A percentile compares a stretch with the other conserved stretches of the same genome.
phyloP scores from a whole-genome alignment of 2,888 invertebrate genomes.

The Lydus trimaculatus region DNA sequence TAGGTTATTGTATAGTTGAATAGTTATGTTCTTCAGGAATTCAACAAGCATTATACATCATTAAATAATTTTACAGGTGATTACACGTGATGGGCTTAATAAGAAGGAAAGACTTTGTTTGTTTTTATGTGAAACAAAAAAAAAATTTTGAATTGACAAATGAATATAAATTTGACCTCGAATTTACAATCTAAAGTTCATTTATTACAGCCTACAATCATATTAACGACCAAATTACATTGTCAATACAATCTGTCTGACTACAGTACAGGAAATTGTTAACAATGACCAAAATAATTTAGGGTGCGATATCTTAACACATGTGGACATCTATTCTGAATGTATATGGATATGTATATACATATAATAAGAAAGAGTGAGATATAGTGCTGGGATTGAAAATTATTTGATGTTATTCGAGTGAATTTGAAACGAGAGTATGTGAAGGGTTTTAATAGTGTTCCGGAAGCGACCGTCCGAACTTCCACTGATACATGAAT shows the following conservation, averaged over 20 bases:
- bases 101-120: too few species aligned
- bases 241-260: slow-evolving; percentile 2
- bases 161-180: slow-evolving; percentile 28
- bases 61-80: not conserved
- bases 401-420: slow-evolving; percentile 4
- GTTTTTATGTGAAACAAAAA: too few species aligned
- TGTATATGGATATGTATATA: too few species aligned
- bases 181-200: slow-evolving; percentile 21
- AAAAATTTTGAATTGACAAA: not conserved
- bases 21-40: not conserved
- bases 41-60: not conserved
- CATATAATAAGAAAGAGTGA: not conserved
- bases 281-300: not conserved
- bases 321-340: not conserved
- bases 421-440: not conserved
- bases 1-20: slow-evolving; percentile 23
- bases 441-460: slow-evolving; percentile 12
- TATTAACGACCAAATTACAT: slow-evolving; percentile 29
- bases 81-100: not conserved
- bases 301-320: not conserved
- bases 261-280: not conserved
- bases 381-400: not conserved
- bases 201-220: slow-evolving; percentile 25
- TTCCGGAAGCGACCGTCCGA: slow-evolving; percentile 25
- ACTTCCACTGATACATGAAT: slow-evolving; percentile 29